Evolutionary conservation across 2,888 invertebrate species (phyloP), one percentile per base, ranked within the genome.

Genomic region (Drosophila mimica): DNA sequence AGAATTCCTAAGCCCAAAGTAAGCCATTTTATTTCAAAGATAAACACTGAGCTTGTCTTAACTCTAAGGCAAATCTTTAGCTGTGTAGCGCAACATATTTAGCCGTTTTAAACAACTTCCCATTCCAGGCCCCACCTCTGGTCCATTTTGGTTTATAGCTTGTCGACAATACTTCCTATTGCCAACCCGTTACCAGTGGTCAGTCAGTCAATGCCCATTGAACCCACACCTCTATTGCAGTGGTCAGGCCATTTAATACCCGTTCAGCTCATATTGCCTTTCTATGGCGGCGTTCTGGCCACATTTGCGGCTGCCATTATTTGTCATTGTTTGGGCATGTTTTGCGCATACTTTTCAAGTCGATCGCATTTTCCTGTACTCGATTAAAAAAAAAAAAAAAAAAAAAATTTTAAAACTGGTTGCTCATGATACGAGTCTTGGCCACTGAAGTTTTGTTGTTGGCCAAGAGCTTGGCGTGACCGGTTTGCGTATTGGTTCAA

Each of bases 311-410:
- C 54, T 58, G 48, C 64, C 69, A 79, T 66, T 76, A 71, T 81
- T 59, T 56, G 63, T 63, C 67, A 76, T 76, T 76, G 75, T 71
- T 61, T 46, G 59, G 53, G 54, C 76, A 61, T 61, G 63, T 62
- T 69, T 81, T 73, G 78, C 69, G 69, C 75, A 80, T 76, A 76
- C 76, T 74, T 81, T 74, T 79, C 66, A 79, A 65, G 56, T 76
- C 63, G 68, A 62, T 70, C 60, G 67, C 70, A 57, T 71, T 87
- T 84, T 84, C 88, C 82, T 82, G 81, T 70, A 67, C 72, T 56
- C 51, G 59, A 60, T 51, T 64, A 57, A 40, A 36, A 54, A 28
- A 36, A 15, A 66, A 59, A 76, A 81, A 66, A 60, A 79, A 81
- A 61, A 34, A 53, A 53, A 53, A 17, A 52, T n/a, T 0, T 2